A percentile compares a stretch with the other conserved stretches of the same genome.
Conservation (phyloP, 2,888 invertebrate species). For the Hipparchia semele region DNA sequence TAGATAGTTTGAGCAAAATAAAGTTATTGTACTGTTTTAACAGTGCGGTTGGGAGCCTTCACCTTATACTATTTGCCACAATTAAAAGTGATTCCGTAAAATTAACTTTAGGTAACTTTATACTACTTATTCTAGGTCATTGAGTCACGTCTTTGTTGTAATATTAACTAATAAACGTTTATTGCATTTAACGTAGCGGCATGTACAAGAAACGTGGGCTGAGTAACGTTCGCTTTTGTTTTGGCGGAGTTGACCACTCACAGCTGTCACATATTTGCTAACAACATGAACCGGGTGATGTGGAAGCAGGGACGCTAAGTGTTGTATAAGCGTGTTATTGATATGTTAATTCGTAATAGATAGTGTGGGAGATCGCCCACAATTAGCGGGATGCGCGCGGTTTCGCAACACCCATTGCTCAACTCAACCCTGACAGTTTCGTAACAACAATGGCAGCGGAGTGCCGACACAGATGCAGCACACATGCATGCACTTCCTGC, state of each 20-base stretch:
- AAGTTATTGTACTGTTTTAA: no score
- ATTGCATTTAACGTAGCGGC: slow-evolving; percentile 25
- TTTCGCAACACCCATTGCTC: slow-evolving; percentile 77
- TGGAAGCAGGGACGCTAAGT: background rate
- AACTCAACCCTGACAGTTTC: slow-evolving; percentile 82
- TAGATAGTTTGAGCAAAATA: no score
- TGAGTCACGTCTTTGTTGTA: slow-evolving; percentile 75
- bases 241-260: slow-evolving; percentile 21
- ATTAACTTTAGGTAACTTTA: slow-evolving; percentile 4
- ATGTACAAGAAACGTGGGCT: slow-evolving; percentile 14
- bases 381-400: slow-evolving; percentile 75
- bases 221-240: slow-evolving; percentile 27
- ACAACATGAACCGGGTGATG: background rate
- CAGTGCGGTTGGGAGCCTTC: no score
- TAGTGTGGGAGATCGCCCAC: slow-evolving; percentile 64
- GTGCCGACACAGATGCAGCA: slow-evolving; percentile 73
- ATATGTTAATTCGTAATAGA: slow-evolving; percentile 31
- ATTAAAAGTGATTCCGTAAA: background rate
- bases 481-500: slow-evolving; percentile 81
- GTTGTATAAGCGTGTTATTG: slow-evolving; percentile 38
- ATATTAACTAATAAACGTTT: slow-evolving; percentile 60
- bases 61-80: background rate
- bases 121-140: slow-evolving; percentile 58
- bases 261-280: slow-evolving; percentile 13
- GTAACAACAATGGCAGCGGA: slow-evolving; percentile 76